phyloP scores from a whole-genome alignment of 2,888 invertebrate genomes.

The Pristionchus maxplancki region DNA sequence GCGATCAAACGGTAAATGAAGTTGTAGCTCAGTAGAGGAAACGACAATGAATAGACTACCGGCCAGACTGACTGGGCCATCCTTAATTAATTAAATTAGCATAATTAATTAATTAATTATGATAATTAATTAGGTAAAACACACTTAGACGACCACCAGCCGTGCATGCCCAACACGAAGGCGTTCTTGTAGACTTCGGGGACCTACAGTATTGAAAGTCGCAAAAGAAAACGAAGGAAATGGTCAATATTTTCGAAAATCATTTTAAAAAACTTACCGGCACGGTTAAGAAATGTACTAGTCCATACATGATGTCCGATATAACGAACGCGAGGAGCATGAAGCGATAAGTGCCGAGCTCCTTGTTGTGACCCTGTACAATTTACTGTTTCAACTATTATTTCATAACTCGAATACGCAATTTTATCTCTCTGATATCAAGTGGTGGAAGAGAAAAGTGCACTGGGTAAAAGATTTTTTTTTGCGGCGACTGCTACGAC shows the following conservation, averaged over 20 bases:
- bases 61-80: background rate
- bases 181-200: slow-evolving; percentile 46
- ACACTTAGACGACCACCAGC: background rate
- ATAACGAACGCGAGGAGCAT: slow-evolving; percentile 15
- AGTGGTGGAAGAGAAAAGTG: no score
- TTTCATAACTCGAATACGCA: no score
- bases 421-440: no score
- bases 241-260: background rate
- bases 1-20: slow-evolving; percentile 25
- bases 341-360: background rate
- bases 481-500: no score
- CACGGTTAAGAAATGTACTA: background rate
- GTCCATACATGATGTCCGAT: background rate
- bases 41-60: background rate
- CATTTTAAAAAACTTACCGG: background rate
- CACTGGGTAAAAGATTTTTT: no score
- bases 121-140: background rate
- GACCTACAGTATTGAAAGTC: background rate
- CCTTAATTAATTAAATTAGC: slow-evolving; percentile 8
- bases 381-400: no score
- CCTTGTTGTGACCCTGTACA: background rate
- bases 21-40: slow-evolving; percentile 34
- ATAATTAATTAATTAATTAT: no score
- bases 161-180: slow-evolving; percentile 16
- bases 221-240: no score